Base-by-base conservation (phyloP, 2,888 invertebrate genomes). In the Ramazzottius varieornatus region DNA sequence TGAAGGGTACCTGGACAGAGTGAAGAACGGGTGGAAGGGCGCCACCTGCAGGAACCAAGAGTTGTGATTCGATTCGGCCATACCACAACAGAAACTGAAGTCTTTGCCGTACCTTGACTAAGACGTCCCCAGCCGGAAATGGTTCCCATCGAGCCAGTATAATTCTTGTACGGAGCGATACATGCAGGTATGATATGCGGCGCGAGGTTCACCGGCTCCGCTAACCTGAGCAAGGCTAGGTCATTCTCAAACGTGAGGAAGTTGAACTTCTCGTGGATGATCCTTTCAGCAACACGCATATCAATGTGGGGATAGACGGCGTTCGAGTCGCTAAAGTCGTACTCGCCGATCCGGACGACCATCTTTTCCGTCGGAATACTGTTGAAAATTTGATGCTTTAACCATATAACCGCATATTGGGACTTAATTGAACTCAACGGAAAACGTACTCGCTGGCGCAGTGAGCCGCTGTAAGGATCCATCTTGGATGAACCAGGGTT, bases 121-220 rank as follows among this genome's bases (percentile, higher is more conserved):
- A 89, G 90, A 32, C 91, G 78, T 0, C 91, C 91, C 91, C 91
- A 92, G 0, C 91, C 91, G 0, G 73, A 72, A 86, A 91, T 91
- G 0, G 90, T 90, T 63, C 89, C 91, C 78, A 86, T 86, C 73
- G 86, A 86, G 1, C 91, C 90, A 0, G 86, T 83, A 32, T 90
- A 75, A 73, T 88, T 89, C 73, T 80, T 65, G 33, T 75, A 81
- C 82, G 70, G 82, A 83, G 67, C 82, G 46, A 92, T 78, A 73
- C 92, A 92, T 4, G 92, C 90, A 1, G 91, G 91, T 63, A 91
- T 79, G 68, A 92, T 91, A 75, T 92, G 91, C 71, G 91, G 89
- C 71, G 89, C 88, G 75, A 87, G 91, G 29, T 83, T 81, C 1
- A 92, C 90, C 33, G 84, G 83, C 65, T 85, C 33, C 32, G 32